These are phyloP conservation scores for Lontra canadensis DNA, from an alignment of 2,113 vertebrate genomes.

Conservation along the genomic window DNA sequence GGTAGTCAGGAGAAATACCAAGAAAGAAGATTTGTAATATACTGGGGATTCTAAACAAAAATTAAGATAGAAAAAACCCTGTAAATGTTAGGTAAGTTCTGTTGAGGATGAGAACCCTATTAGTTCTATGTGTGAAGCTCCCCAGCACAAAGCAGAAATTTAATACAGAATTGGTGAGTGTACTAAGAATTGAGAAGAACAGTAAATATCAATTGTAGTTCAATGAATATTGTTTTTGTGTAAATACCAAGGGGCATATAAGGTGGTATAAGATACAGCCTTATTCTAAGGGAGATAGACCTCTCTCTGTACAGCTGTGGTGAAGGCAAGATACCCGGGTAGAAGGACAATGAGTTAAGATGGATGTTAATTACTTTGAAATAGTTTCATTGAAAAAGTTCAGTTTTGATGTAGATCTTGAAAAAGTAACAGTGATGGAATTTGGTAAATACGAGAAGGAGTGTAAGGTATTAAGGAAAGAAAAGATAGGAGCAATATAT, in stretches of 20 bases:
- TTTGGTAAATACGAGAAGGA: background rate
- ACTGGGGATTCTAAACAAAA: background rate
- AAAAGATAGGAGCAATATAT: background rate
- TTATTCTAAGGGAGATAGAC: background rate
- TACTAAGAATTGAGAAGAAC: background rate
- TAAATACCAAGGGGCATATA: background rate
- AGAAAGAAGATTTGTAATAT: background rate
- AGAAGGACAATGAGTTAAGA: background rate
- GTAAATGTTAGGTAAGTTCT: conserved; percentile 9
- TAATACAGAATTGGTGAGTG: background rate
- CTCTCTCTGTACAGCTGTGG: background rate
- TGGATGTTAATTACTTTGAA: background rate
- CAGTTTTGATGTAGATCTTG: background rate
- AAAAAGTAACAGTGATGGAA: background rate
- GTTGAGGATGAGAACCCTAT: background rate
- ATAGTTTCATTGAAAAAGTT: background rate
- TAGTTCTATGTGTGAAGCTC: background rate
- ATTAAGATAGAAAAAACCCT: background rate
- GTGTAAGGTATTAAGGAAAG: background rate
- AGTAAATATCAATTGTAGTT: background rate
- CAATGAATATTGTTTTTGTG: background rate
- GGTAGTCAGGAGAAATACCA: background rate
- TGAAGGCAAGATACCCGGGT: background rate
- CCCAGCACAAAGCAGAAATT: background rate
- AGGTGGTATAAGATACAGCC: background rate